Percentiles rank a stretch among this genome's conserved stretches.
These are phyloP conservation scores for Ctenopoma kingsleyae DNA, from an alignment of 2,797 vertebrate genomes.

Conservation along the genomic window DNA sequence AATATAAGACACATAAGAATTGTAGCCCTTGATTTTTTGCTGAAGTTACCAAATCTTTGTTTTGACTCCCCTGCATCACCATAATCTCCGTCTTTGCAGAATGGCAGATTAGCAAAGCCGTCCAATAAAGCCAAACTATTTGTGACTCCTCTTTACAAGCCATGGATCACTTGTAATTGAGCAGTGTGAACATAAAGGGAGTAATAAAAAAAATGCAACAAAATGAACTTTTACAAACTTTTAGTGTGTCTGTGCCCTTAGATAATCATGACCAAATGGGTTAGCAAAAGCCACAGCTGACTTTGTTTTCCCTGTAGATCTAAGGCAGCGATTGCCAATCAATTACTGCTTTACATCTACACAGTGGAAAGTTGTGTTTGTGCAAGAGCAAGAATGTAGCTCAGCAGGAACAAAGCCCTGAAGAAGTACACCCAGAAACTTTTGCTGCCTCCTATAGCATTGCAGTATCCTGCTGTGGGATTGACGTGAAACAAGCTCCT, in stretches of 20 bases:
- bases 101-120: constrained; percentile 40
- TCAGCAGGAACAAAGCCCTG: constrained; percentile 16
- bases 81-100: constrained; percentile 27
- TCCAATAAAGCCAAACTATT: constrained; percentile 47
- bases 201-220: constrained; percentile 33
- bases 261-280: constrained; percentile 49
- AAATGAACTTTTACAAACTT: constrained; percentile 51
- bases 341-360: constrained; percentile 32
- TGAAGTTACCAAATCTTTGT: constrained; percentile 19
- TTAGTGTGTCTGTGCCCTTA: constrained; percentile 20
- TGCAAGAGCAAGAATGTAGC: constrained; percentile 16
- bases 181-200: constrained; percentile 36
- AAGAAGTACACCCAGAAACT: constrained; percentile 14
- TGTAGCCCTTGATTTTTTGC: constrained; percentile 24
- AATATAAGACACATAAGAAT: constrained; percentile 11
- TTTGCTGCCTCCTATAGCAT: constrained; percentile 3
- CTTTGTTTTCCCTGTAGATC: constrained; percentile 38
- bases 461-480: constrained; percentile 31
- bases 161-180: constrained; percentile 26
- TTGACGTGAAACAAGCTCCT: constrained; percentile 8
- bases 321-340: constrained; percentile 37
- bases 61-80: constrained; percentile 3
- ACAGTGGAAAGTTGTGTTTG: constrained; percentile 6
- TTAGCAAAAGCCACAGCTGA: constrained; percentile 26
- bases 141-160: constrained; percentile 43